Percentiles rank a stretch among this genome's conserved stretches.
These are phyloP conservation scores for Tor tambroides DNA, from an alignment of 2,113 vertebrate species.

Conservation along the genomic window DNA sequence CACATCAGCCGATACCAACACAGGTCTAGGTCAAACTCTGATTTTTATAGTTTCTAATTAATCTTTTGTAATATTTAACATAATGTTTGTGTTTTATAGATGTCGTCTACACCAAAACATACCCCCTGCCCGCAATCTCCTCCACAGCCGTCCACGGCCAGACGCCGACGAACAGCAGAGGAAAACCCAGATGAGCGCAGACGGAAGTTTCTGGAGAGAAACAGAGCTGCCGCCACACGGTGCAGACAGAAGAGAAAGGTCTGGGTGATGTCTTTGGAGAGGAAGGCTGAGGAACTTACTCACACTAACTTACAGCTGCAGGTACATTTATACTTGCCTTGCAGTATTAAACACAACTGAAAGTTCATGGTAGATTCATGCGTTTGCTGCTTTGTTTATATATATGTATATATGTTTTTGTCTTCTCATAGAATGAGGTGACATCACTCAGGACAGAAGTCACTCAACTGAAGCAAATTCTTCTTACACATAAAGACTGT, in stretches of 20 bases:
- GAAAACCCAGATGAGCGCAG: constrained; percentile 95
- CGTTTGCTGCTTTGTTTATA: constrained; percentile 1
- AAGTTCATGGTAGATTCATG: not conserved
- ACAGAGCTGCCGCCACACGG: constrained; percentile 94
- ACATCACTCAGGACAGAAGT: constrained; percentile 97
- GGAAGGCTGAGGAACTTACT: constrained; percentile 98
- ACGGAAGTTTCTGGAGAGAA: constrained; percentile 97
- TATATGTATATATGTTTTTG: constrained; percentile 6
- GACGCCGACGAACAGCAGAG: constrained; percentile 87
- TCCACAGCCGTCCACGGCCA: constrained; percentile 70
- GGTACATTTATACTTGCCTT: constrained; percentile 72
- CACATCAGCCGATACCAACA: constrained; percentile 82
- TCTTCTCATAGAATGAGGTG: constrained; percentile 87
- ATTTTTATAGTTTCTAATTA: constrained; percentile 43
- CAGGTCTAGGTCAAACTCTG: constrained; percentile 77
- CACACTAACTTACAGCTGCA: constrained; percentile 99
- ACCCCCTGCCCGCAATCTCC: constrained; percentile 59
- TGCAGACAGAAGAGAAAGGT: constrained; percentile 99
- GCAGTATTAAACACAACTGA: not conserved
- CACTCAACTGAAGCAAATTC: constrained; percentile 96
- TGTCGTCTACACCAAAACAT: constrained; percentile 62
- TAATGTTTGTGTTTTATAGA: constrained; percentile 55
- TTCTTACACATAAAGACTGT: constrained; percentile 98
- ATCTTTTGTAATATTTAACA: not conserved
- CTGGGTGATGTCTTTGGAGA: constrained; percentile 99